A percentile compares a stretch with the other conserved stretches of the same genome.
These are phyloP conservation scores for Molossus alvarezi DNA, from an alignment of 2,797 vertebrate genomes.

Conservation along the genomic window DNA sequence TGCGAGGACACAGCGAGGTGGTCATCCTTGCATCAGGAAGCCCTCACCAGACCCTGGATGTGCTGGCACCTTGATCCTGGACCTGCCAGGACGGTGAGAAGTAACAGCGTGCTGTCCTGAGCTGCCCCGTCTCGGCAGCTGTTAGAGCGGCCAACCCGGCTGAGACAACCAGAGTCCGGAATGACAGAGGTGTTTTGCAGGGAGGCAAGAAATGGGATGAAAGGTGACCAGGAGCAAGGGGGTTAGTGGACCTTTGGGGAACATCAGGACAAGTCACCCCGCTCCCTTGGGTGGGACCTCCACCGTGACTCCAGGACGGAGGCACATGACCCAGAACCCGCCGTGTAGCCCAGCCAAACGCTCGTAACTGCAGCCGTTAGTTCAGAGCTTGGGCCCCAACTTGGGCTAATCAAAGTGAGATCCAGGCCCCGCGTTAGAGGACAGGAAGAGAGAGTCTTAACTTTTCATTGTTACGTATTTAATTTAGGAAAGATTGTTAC, in stretches of 20 bases:
- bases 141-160: too few species aligned
- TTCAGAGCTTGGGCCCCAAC: neutral
- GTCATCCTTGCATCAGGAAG: neutral
- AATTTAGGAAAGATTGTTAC: slow-evolving; percentile 1
- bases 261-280: neutral
- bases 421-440: neutral
- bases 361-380: neutral
- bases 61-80: neutral
- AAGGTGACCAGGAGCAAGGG: neutral
- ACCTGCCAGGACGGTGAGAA: neutral
- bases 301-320: neutral
- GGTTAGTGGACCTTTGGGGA: neutral
- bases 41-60: neutral
- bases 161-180: neutral
- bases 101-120: neutral
- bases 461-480: neutral
- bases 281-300: too few species aligned
- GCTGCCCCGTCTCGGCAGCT: neutral
- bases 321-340: neutral
- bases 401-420: neutral
- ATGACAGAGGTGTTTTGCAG: neutral
- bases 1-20: neutral
- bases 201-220: neutral
- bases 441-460: neutral
- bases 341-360: neutral